Percentiles rank a stretch among this genome's conserved stretches.
These are phyloP conservation scores for Pseudobourletiella spinata DNA, from an alignment of 1,140 invertebrate species.

Conservation along the genomic window DNA sequence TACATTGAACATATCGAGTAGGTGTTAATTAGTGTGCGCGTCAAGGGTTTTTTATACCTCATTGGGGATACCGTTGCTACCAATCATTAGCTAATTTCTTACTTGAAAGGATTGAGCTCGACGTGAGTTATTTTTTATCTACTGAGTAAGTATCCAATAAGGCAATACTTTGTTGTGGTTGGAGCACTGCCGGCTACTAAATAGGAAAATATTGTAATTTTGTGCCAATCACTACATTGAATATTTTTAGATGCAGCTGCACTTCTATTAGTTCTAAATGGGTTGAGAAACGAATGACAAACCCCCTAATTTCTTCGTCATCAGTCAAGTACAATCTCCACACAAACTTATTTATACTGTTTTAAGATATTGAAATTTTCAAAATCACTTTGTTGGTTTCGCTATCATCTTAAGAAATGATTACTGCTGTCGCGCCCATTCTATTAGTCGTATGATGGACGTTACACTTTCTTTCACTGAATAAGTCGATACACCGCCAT, in stretches of 20 bases:
- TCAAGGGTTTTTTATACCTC: slow-evolving; percentile 31
- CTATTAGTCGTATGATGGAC: too few relatives aligned
- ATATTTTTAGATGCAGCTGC: neutral
- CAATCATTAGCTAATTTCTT: slow-evolving; percentile 29
- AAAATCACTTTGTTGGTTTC: too few relatives aligned
- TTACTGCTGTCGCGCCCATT: too few relatives aligned
- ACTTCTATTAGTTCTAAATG: neutral
- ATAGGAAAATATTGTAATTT: neutral
- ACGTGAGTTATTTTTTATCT: neutral
- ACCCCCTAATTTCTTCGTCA: too few relatives aligned
- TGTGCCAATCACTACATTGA: neutral
- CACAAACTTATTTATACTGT: too few relatives aligned
- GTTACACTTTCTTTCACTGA: too few relatives aligned
- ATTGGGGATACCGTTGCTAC: slow-evolving; percentile 32
- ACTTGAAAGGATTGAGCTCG: slow-evolving; percentile 11
- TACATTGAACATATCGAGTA: slow-evolving; percentile 1
- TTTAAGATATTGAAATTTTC: too few relatives aligned
- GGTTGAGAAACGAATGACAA: too few relatives aligned
- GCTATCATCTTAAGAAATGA: too few relatives aligned
- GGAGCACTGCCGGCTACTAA: neutral
- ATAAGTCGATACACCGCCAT: too few relatives aligned
- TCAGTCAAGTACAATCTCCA: too few relatives aligned
- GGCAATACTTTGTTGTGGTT: neutral
- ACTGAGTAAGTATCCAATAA: neutral
- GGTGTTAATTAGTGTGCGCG: neutral